phyloP scores from a whole-genome alignment of 2,113 vertebrate species.

The Lagopus muta region DNA sequence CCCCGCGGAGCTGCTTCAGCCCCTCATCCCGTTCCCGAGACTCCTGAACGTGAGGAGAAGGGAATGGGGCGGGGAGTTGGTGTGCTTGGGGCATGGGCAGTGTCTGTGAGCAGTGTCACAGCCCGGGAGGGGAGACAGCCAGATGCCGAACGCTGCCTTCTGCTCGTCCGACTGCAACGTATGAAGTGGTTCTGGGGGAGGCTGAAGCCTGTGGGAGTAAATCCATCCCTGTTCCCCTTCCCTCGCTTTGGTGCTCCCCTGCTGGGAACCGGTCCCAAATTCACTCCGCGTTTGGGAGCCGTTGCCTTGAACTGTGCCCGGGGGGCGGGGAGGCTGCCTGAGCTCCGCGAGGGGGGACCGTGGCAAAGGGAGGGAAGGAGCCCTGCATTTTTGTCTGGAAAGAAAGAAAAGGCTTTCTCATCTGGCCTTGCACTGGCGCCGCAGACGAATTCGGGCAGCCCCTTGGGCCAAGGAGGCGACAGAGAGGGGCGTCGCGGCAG shows the following conservation, averaged over 20 bases:
- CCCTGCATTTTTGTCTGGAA: not conserved
- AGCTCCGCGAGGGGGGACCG: not conserved
- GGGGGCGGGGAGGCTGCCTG: not conserved
- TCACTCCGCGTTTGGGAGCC: not conserved
- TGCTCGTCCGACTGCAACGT: not conserved
- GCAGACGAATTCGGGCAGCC: not conserved
- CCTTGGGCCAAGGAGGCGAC: accelerated
- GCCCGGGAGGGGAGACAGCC: not conserved
- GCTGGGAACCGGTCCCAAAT: not conserved
- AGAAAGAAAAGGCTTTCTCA: not conserved
- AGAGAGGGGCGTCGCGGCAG: not conserved
- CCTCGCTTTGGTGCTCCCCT: accelerated
- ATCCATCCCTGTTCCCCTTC: not conserved
- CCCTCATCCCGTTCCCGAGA: not conserved
- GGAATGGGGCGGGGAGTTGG: not conserved
- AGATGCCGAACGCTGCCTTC: not conserved
- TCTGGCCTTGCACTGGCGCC: not conserved
- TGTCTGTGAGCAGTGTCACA: not conserved
- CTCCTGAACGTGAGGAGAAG: not conserved
- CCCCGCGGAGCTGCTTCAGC: too few relatives aligned
- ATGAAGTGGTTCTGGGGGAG: not conserved
- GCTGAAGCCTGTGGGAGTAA: not conserved
- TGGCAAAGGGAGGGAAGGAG: not conserved
- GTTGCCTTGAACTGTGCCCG: not conserved
- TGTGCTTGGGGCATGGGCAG: not conserved